A percentile compares a stretch with the other conserved stretches of the same genome.
phyloP scores from a whole-genome alignment of 2,113 vertebrate species.

The Silurus glanis region DNA sequence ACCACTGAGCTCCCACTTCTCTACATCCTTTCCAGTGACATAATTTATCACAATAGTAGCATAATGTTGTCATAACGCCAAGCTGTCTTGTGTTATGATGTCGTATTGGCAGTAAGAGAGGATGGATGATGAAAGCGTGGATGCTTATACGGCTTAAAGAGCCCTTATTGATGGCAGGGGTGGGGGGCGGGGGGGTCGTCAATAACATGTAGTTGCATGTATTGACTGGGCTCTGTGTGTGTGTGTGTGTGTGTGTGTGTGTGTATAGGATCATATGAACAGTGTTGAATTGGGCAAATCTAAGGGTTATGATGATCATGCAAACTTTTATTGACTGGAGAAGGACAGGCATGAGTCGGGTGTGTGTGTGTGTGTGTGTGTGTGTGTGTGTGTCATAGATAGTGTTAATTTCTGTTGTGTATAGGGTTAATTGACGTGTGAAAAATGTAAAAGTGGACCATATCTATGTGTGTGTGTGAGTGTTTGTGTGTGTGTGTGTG shows the following conservation, averaged over 20 bases:
- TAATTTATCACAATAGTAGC: neutral
- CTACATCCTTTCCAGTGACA: too few relatives aligned
- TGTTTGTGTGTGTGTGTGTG: slow-evolving; percentile 17
- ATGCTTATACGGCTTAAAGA: slow-evolving; percentile 49
- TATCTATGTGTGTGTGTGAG: slow-evolving; percentile 6
- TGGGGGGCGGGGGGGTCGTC: neutral
- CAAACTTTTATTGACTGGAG: slow-evolving; percentile 35
- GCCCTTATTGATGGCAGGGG: slow-evolving; percentile 44
- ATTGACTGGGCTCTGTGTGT: slow-evolving; percentile 33
- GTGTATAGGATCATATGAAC: slow-evolving; percentile 18
- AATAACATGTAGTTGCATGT: slow-evolving; percentile 1
- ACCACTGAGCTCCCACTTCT: too few relatives aligned
- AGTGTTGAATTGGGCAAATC: slow-evolving; percentile 21
- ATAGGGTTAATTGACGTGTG: neutral
- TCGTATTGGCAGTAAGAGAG: slow-evolving; percentile 41
- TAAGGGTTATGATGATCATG: slow-evolving; percentile 19
- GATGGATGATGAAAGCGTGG: slow-evolving; percentile 36
- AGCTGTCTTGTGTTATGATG: slow-evolving; percentile 6
- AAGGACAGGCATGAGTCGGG: slow-evolving; percentile 17
- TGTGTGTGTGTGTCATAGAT: slow-evolving; percentile 15
- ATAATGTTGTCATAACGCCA: neutral
- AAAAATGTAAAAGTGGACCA: slow-evolving; percentile 6
- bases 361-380: slow-evolving; percentile 20
- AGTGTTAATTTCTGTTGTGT: neutral
- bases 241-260: slow-evolving; percentile 16